Evolutionary conservation across 2,113 vertebrate genomes (phyloP).

Genomic region (Pelecanoides urinatrix): DNA sequence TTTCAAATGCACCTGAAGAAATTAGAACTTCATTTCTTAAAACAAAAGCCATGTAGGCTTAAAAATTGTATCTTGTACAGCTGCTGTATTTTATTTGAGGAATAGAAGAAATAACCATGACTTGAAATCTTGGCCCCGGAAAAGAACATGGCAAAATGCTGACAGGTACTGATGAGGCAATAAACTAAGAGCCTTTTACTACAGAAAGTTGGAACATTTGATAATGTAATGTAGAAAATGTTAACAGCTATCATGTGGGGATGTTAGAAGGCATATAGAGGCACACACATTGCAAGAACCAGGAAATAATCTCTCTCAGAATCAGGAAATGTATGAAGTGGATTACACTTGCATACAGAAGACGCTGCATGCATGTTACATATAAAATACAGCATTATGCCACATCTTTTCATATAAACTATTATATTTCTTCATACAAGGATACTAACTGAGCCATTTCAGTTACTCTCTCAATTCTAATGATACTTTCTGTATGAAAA

Average conservation of each 20-base stretch:
- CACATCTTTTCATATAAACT: neutral
- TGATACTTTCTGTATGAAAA: neutral
- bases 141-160: neutral
- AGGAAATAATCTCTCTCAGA: neutral
- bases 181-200: neutral
- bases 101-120: neutral
- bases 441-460: accelerated
- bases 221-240: neutral
- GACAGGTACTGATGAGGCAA: neutral
- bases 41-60: too few relatives aligned
- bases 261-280: neutral
- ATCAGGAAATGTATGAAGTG: neutral
- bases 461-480: neutral
- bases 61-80: too few relatives aligned
- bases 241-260: neutral
- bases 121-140: neutral
- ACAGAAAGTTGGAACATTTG: neutral
- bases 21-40: neutral
- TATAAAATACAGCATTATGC: neutral
- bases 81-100: neutral
- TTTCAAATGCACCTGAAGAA: neutral
- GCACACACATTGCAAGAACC: neutral
- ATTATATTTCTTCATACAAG: neutral
- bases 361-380: neutral
- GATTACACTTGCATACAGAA: neutral